Conservation (phyloP, 2,888 invertebrate species). For the Rhamnusium bicolor region DNA sequence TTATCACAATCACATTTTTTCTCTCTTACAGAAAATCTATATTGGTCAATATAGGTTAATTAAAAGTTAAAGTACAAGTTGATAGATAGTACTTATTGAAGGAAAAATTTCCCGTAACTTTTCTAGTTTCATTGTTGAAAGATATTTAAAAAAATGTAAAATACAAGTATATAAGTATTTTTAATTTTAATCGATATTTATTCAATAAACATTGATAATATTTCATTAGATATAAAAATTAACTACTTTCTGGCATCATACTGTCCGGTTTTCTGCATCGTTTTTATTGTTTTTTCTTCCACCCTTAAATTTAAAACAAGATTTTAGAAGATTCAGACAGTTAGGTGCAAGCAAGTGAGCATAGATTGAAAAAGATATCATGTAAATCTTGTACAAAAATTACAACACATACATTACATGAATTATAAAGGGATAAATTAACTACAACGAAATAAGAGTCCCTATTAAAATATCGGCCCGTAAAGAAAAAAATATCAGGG, state of each 20-base stretch:
- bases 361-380: background rate
- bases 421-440: background rate
- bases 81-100: background rate
- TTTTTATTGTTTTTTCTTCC: background rate
- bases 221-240: background rate
- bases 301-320: background rate
- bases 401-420: background rate
- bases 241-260: background rate
- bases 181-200: background rate
- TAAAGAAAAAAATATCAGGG: no score
- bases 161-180: background rate
- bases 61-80: background rate
- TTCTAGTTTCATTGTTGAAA: background rate
- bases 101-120: background rate
- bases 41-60: conserved; percentile 41
- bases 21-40: conserved; percentile 35
- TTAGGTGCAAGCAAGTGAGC: background rate
- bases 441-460: background rate
- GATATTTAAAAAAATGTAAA: background rate
- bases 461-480: no score
- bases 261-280: background rate
- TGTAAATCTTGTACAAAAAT: background rate
- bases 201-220: background rate
- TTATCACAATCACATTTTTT: conserved; percentile 51
- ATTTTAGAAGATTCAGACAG: background rate